A percentile compares a stretch with the other conserved stretches of the same genome.
Conservation (phyloP, 2,113 vertebrate genomes). For the Zosterops japonicus region DNA sequence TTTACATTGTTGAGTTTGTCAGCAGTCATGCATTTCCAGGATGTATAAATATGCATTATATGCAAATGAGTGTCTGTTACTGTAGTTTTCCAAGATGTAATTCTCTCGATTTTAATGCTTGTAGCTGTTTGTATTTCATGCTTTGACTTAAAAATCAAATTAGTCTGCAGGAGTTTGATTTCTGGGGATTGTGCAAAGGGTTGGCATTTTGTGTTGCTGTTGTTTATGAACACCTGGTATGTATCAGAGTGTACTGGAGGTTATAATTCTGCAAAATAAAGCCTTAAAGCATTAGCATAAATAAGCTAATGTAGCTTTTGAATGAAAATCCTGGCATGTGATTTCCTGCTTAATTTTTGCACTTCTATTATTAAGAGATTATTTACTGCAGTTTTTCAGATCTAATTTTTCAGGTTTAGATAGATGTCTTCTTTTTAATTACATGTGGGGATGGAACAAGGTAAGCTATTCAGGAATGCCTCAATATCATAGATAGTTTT, state of each 20-base stretch:
- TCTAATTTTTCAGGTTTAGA: neutral
- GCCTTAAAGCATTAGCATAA: neutral
- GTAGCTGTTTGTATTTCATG: constrained; percentile 13
- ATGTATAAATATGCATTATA: constrained; percentile 47
- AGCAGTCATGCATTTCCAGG: constrained; percentile 30
- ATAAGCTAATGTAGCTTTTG: neutral
- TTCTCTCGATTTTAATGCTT: constrained; percentile 32
- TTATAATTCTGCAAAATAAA: neutral
- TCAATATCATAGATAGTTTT: neutral
- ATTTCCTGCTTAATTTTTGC: neutral
- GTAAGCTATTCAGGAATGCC: neutral
- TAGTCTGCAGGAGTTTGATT: neutral
- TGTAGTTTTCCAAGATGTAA: constrained; percentile 22
- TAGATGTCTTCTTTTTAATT: neutral
- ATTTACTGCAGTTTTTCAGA: neutral
- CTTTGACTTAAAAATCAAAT: neutral
- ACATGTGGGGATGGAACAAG: neutral
- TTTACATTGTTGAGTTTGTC: constrained; percentile 56
- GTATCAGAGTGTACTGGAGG: neutral
- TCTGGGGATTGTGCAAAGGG: neutral
- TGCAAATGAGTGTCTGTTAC: constrained; percentile 28
- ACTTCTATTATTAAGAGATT: neutral
- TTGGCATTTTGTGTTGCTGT: neutral
- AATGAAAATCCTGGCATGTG: neutral
- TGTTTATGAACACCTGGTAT: neutral